A percentile compares a stretch with the other conserved stretches of the same genome.
Conservation (phyloP, 2,888 invertebrate genomes). For the Penaeus monodon region DNA sequence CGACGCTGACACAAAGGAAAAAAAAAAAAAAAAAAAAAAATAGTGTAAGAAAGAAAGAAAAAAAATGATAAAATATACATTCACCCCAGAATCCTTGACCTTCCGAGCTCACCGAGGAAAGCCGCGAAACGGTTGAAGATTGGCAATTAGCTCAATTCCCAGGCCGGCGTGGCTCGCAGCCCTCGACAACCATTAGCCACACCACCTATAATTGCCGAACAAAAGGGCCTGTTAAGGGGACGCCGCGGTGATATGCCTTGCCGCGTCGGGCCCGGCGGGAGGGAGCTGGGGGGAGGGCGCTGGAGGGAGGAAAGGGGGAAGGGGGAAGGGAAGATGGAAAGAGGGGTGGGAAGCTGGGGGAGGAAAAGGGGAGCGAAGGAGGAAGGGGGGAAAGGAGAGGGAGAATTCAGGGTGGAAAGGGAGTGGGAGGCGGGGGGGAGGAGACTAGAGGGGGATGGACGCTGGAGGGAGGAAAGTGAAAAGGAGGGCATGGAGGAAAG, state of each 20-base stretch:
- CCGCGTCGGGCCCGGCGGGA: conserved; percentile 24
- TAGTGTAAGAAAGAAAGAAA: neutral
- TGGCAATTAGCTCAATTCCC: conserved; percentile 48
- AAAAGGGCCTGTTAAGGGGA: conserved; percentile 43
- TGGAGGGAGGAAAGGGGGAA: neutral
- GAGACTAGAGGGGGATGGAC: too few species aligned
- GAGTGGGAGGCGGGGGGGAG: too few species aligned
- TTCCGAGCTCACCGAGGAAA: conserved; percentile 22
- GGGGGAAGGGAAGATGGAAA: neutral
- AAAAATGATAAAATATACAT: neutral
- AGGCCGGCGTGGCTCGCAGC: conserved; percentile 31
- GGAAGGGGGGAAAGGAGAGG: too few species aligned
- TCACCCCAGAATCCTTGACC: neutral
- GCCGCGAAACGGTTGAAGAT: conserved; percentile 40
- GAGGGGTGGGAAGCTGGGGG: neutral
- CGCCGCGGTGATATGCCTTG: conserved; percentile 35
- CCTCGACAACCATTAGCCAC: conserved; percentile 44
- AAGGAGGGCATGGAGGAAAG: too few species aligned
- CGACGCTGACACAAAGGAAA: neutral
- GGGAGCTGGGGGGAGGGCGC: neutral
- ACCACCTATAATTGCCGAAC: conserved; percentile 46
- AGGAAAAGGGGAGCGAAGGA: neutral
- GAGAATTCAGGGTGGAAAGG: rapidly evolving
- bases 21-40: neutral
- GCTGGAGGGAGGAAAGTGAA: too few species aligned